Conservation (phyloP, 2,797 vertebrate species). For the Megalops cyprinoides region DNA sequence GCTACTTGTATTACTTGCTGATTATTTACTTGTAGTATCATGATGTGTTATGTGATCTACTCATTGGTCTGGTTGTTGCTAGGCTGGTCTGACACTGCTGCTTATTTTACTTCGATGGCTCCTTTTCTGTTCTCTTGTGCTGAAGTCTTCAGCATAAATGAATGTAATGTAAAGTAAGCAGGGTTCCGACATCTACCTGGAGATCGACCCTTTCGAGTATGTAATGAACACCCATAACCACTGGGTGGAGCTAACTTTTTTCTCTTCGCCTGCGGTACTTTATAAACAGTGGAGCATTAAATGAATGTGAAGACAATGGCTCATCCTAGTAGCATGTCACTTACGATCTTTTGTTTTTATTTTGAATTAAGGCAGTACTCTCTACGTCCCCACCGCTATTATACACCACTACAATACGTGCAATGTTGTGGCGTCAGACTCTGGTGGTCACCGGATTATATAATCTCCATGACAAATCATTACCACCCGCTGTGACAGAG, state of each 20-base stretch:
- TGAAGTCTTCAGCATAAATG: no score
- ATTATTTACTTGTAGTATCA: no score
- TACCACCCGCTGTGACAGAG: background rate
- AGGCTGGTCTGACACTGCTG: no score
- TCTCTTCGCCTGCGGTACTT: background rate
- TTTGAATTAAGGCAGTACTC: background rate
- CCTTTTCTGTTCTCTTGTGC: no score
- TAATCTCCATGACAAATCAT: conserved; percentile 45
- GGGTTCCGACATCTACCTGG: no score
- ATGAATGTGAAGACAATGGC: background rate
- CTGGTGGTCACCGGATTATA: conserved; percentile 46
- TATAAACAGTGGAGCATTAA: background rate
- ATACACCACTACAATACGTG: background rate
- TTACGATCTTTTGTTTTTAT: background rate
- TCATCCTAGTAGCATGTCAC: background rate
- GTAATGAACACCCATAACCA: conserved; percentile 31
- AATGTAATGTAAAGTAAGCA: no score
- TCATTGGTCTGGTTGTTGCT: no score
- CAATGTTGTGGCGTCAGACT: conserved; percentile 8
- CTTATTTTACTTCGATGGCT: no score
- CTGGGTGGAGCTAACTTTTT: conserved; percentile 55
- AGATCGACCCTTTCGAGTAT: no score
- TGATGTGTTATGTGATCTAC: no score
- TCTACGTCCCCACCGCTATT: background rate
- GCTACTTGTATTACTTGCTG: no score